Conservation (phyloP, 2,888 invertebrate genomes). For the Diarsia mendica region DNA sequence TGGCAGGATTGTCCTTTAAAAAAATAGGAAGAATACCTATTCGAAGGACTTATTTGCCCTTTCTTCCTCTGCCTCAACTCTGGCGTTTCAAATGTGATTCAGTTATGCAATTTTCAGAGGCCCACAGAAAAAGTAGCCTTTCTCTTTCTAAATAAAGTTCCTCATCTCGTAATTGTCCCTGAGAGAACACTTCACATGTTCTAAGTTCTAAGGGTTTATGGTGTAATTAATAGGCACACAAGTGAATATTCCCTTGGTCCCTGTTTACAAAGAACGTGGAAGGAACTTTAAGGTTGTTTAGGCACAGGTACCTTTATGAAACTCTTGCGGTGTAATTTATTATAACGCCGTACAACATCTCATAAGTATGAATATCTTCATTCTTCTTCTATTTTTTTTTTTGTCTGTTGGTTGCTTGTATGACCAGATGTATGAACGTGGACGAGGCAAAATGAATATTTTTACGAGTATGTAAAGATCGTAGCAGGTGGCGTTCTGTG, state of each 20-base stretch:
- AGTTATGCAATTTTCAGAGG: background rate
- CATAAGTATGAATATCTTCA: background rate
- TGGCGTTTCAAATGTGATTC: background rate
- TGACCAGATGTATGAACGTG: no score
- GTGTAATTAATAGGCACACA: constrained; percentile 47
- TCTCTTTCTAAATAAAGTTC: constrained; percentile 10
- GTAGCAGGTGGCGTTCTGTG: no score
- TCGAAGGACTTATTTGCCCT: background rate
- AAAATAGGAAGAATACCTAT: background rate
- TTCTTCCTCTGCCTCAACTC: background rate
- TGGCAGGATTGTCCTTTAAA: no score
- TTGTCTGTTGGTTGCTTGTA: no score
- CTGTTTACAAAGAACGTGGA: constrained; percentile 31
- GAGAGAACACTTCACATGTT: constrained; percentile 27
- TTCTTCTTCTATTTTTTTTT: no score
- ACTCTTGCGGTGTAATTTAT: constrained; percentile 4
- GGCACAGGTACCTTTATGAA: background rate
- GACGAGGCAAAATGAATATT: no score
- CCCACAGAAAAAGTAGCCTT: background rate
- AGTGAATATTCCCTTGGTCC: constrained; percentile 38
- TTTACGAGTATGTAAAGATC: no score
- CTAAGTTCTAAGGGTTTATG: constrained; percentile 26
- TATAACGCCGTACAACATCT: background rate
- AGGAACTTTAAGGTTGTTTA: constrained; percentile 20
- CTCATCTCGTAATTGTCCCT: background rate